These are phyloP conservation scores for Salarias fasciatus DNA, from an alignment of 2,797 vertebrate species.

Conservation along the genomic window DNA sequence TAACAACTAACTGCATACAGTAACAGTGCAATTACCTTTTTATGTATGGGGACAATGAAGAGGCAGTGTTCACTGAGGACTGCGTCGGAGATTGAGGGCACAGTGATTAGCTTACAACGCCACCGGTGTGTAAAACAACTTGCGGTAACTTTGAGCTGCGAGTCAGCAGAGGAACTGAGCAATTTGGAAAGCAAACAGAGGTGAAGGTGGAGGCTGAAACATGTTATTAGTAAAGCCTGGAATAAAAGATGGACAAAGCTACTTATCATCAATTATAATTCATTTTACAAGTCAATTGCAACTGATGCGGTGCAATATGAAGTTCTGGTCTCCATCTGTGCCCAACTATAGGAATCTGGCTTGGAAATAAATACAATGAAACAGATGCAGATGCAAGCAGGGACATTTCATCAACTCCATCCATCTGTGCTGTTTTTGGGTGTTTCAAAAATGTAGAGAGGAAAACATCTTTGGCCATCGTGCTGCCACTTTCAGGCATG, in stretches of 20 bases:
- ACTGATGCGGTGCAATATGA: background rate
- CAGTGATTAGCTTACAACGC: slow-evolving; percentile 5
- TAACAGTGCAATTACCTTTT: slow-evolving; percentile 3
- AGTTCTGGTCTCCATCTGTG: background rate
- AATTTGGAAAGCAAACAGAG: background rate
- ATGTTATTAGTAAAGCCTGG: background rate
- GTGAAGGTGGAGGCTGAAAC: background rate
- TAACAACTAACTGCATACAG: slow-evolving; percentile 1
- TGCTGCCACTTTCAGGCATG: background rate
- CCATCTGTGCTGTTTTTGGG: background rate
- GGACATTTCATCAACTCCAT: background rate
- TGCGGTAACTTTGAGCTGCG: background rate
- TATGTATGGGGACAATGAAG: background rate
- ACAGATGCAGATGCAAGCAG: background rate
- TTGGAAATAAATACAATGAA: background rate
- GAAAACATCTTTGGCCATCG: background rate
- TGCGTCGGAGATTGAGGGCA: slow-evolving; percentile 3
- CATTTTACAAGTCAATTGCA: slow-evolving; percentile 2
- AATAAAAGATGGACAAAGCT: background rate
- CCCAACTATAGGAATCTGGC: background rate
- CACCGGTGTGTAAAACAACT: slow-evolving; percentile 31
- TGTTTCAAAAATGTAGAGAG: background rate
- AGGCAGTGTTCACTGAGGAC: background rate
- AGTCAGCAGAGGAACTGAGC: background rate
- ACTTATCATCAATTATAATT: background rate